Base-by-base conservation (phyloP, 1,140 invertebrate genomes). In the Drosophila pectinifera region DNA sequence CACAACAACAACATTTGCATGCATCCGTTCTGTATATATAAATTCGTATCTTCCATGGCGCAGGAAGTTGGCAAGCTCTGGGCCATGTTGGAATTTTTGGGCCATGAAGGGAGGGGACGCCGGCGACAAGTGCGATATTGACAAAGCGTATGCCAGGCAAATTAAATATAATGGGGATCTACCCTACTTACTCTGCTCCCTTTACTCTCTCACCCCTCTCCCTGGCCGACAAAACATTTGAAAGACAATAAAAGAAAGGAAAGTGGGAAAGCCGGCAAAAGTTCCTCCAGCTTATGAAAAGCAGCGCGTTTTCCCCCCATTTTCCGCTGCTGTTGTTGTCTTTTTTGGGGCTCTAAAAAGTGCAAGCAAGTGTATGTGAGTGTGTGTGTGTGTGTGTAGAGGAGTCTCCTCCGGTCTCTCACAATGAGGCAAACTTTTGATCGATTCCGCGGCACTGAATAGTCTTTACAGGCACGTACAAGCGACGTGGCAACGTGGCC, bases 91-190 rank as follows among this genome's bases (percentile, higher is more conserved):
- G 67, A 88, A 88, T 80, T 86, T 85, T 34, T 38, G 62, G 73
- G 46, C 54, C 56, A 67, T n/a, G 11, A 0, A 51, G 13, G 16
- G 6, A 34, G 16, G 18, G 11, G 10, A 6, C 4, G 7, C 6
- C 18, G 28, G 49, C 49, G 22, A 31, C n/a, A 41, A 68, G 62
- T 78, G 79, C 63, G 58, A 73, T 88, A 86, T 86, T 86, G 83
- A 88, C 84, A 88, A 89, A 86, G 83, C 83, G 79, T 86, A 86
- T 83, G 84, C 62, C 62, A 76, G 67, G 72, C 79, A 86, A 86
- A 86, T 86, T 86, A 86, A 86, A 86, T 86, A 83, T 79, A 86
- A 88, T 88, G 67, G 70, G 62, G 76, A 63, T 70, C 53, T 70
- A 54, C 70, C 54, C 69, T 58, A 55, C 31, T 54, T 74, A 48